Evolutionary conservation across 2,888 invertebrate genomes (phyloP), one percentile per base, ranked within the genome.

Genomic region (Priocnemis perturbator): DNA sequence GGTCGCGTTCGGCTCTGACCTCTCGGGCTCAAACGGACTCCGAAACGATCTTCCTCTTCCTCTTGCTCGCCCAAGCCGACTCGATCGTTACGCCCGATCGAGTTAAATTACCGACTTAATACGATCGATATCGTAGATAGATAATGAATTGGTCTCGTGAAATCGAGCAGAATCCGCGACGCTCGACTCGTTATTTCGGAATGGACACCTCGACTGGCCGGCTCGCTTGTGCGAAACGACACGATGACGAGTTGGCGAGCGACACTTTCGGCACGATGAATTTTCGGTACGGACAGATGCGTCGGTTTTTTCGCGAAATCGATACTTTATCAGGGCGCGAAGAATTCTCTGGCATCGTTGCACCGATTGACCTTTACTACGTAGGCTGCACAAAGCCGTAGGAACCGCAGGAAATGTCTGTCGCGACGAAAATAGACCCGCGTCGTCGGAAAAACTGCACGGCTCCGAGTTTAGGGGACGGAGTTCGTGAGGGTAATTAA

Each of bases 281-380:
- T 37, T 37, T 37, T 11, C 7, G 37, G 37, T 1, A 37, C 37
- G 37, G 37, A 37, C 7, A 37, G 37, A 1, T 11, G 37, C 37
- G 7, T 9, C 11, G 7, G 37, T 37, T 37, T 37, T 26, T 37
- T 37, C 37, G 11, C 37, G 37, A 11, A 59, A 45, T 45, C 59
- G 59, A 59, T 59, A 45, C 45, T 59, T 59, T 59, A 59, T 69
- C 77, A 71, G 68, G 69, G 77, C 72, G 69, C 74, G 68, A 70
- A 69, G 71, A 67, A 70, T 69, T 69, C 73, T 56, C 64, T 71
- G 50, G 74, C 79, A 79, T 74, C 79, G 77, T 67, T 78, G 79
- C 79, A 79, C 74, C 69, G 73, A 69, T 64, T 74, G 76, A 78
- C 77, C 79, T 79, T 79, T 79, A 77, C 23, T 64, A 21, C 55